Evolutionary conservation across 2,797 vertebrate genomes (phyloP), one percentile per base, ranked within the genome.

Genomic region (Acrossocheilus wenchowensis): DNA sequence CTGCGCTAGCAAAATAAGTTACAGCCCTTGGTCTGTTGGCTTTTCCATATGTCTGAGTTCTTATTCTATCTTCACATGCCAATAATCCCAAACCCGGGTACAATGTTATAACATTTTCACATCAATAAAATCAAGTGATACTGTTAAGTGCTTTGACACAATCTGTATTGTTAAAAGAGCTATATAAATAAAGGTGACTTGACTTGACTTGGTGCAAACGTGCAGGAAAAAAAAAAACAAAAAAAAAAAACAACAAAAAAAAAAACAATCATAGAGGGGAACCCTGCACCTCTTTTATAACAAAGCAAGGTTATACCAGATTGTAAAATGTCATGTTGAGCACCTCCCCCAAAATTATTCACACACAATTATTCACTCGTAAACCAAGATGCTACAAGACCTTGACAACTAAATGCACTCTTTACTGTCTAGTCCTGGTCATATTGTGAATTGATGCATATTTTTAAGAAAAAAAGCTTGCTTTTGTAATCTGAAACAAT

Each of bases 21-120:
- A 82, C 83, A 87, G 82, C 74, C 84, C 14, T 17, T 43, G 62
- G 81, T 82, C 10, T 87, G 69, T 50, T n/a, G 72, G 79, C 48
- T 60, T 71, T 81, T 39, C 3, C 23, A 12, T 34, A 30, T n/a
- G 48, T 52, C 12, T 66, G 36, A 77, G 68, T 77, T 50, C 23
- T 50, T 43, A 45, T 36, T 83, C 45, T 75, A 34, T 83, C 10
- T 45, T 62, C 5, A 73, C 64, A 12, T 34, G 12, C 36, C 34
- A 82, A 66, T 34, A 66, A 71, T 48, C 34, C 36, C 43, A 81
- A 50, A n/a, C 0, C 0, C 6, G 17, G 4, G 48, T 71, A n/a
- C n/a, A 54, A 69, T 69, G 12, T 69, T 69, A 71, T 39, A 71
- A 4, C 3, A 41, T 15, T 41, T 12, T 57, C 1, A 15, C 19